Base-by-base conservation (phyloP, 2,113 vertebrate species). In the Brachypteracias leptosomus region DNA sequence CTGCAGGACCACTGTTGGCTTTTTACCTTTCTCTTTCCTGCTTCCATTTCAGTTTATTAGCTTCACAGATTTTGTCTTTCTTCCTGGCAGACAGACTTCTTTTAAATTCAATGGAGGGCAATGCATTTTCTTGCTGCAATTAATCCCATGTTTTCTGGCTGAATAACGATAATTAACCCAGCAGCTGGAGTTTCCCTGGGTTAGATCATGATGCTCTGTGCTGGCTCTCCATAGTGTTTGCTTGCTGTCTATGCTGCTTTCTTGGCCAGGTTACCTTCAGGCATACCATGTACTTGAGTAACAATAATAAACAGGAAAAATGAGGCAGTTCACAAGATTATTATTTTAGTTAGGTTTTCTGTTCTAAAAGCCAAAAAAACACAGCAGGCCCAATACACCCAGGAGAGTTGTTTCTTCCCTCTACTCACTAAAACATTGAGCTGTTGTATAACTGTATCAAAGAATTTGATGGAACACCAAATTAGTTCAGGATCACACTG, bases 271-370 rank as follows among this genome's bases (percentile, higher is more conserved):
- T 74, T 92, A 89, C 57, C 42, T 96, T 91, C 91, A 92, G 57
- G 88, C 85, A 85, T 95, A 74, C 81, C 78, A 78, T 68, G 88
- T 82, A 79, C 70, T 92, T 95, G 83, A 90, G 91, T 87, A 95
- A 94, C 74, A 95, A 76, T 74, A 92, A 96, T 75, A 95, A 95
- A 92, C 74, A 93, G 83, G 66, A 75, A 96, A 95, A 97, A 93
- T 78, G 38, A 91, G 46, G 59, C 35, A 6, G 63, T 75, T 95
- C 22, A 11, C 73, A 79, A 84, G 61, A 86, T 80, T 90, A 84
- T 88, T 93, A 88, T 92, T 96, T 85, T 89, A 81, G 88, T 86
- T 94, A 89, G 65, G 40, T 92, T 81, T 93, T 96, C 88, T 92
- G 22, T 75, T 92, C 44, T 92, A 90, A 93, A 94, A 92, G 88